These are phyloP conservation scores for Drosophila atroscutellata DNA, from an alignment of 2,888 invertebrate species.

Conservation along the genomic window DNA sequence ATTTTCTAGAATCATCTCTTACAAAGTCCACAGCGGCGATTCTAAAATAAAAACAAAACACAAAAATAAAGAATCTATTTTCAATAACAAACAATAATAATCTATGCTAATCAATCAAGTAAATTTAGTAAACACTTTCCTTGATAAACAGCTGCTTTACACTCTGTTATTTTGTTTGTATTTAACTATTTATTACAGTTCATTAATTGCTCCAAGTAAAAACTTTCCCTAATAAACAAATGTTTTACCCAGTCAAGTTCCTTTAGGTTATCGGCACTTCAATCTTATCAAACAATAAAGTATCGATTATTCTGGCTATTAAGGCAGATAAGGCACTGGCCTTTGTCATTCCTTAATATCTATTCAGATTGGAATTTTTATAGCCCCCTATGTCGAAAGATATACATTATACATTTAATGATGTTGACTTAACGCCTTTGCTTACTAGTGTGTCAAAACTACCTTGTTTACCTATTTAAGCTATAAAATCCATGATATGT, in stretches of 20 bases:
- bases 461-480: background rate
- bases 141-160: slow-evolving; percentile 7
- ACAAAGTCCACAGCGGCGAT: background rate
- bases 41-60: slow-evolving; percentile 11
- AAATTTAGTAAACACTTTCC: slow-evolving; percentile 22
- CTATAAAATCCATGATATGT: background rate
- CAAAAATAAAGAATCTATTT: slow-evolving; percentile 13
- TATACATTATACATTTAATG: background rate
- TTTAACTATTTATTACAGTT: background rate
- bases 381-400: slow-evolving; percentile 2
- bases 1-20: slow-evolving; percentile 19
- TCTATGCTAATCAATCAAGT: background rate
- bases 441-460: background rate
- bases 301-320: slow-evolving; percentile 27
- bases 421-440: slow-evolving; percentile 2
- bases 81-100: slow-evolving; percentile 12
- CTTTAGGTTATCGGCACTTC: slow-evolving; percentile 15
- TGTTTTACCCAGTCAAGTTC: slow-evolving; percentile 4
- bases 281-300: slow-evolving; percentile 49
- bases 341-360: slow-evolving; percentile 43
- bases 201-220: slow-evolving; percentile 12
- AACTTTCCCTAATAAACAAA: slow-evolving; percentile 31
- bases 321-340: slow-evolving; percentile 40
- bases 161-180: background rate
- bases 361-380: slow-evolving; percentile 21